Evolutionary conservation across 2,113 vertebrate species (phyloP).

Genomic region (Galbula dea): DNA sequence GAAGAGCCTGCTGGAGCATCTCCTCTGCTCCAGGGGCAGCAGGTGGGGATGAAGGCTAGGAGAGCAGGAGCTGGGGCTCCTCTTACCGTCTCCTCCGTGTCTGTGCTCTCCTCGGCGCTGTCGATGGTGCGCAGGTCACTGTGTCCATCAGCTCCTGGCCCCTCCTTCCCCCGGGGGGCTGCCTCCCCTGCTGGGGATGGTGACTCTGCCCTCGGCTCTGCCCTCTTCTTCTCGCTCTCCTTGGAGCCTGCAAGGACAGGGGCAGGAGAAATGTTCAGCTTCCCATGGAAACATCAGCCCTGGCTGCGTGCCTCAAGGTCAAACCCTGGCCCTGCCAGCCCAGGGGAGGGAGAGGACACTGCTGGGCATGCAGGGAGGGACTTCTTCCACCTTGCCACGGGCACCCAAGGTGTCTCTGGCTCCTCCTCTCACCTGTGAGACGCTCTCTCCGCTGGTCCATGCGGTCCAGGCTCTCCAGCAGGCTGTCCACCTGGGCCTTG

Average conservation of each 20-base stretch:
- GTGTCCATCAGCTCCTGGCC: not conserved
- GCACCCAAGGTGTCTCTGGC: fast-evolving
- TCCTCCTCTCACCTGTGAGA: slow-evolving; percentile 36
- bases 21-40: not conserved
- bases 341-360: not conserved
- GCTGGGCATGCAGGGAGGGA: not conserved
- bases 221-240: slow-evolving; percentile 7
- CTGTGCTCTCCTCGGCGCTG: not conserved
- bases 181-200: not conserved
- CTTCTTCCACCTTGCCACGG: fast-evolving
- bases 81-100: slow-evolving; percentile 33
- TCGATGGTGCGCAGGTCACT: not conserved
- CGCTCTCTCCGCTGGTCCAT: slow-evolving; percentile 78
- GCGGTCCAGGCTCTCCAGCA: slow-evolving; percentile 84
- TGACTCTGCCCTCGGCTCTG: not conserved
- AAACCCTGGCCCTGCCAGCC: not conserved
- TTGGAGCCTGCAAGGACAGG: slow-evolving; percentile 29
- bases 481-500: slow-evolving; percentile 87
- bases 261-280: not conserved
- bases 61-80: not conserved
- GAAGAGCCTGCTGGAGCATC: not conserved
- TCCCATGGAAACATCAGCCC: not conserved
- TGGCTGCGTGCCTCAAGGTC: not conserved
- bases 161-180: not conserved
- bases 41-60: not conserved